A percentile compares a stretch with the other conserved stretches of the same genome.
phyloP scores from a whole-genome alignment of 2,113 vertebrate genomes.

The Siniperca chuatsi region DNA sequence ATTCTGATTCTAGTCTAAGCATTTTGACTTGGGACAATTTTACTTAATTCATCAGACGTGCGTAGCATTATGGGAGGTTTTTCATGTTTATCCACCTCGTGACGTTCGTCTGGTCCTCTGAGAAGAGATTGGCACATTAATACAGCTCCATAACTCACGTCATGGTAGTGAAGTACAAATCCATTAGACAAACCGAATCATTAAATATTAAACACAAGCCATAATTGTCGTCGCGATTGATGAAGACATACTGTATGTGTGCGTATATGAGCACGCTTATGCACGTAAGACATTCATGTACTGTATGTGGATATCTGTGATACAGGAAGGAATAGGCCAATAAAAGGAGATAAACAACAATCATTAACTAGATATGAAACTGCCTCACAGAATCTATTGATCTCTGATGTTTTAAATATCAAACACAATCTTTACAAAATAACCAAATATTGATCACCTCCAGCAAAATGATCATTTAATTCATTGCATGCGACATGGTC shows the following conservation, averaged over 20 bases:
- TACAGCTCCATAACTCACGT: slow-evolving; percentile 25
- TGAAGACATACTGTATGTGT: slow-evolving; percentile 9
- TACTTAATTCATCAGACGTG: neutral
- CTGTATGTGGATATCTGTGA: slow-evolving; percentile 1
- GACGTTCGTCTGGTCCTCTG: neutral
- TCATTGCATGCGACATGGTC: neutral
- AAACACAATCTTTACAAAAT: slow-evolving; percentile 43
- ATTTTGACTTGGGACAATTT: neutral
- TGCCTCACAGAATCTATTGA: slow-evolving; percentile 40
- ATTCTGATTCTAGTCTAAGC: neutral
- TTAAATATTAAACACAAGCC: slow-evolving; percentile 61
- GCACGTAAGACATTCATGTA: neutral
- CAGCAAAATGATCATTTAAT: slow-evolving; percentile 11
- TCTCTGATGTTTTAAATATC: slow-evolving; percentile 38
- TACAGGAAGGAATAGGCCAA: slow-evolving; percentile 45
- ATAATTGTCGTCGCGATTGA: slow-evolving; percentile 22
- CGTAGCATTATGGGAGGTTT: neutral
- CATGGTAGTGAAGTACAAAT: slow-evolving; percentile 46
- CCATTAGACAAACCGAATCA: slow-evolving; percentile 48
- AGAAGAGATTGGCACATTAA: slow-evolving; percentile 13
- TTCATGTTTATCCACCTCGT: neutral
- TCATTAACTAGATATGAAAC: slow-evolving; percentile 50
- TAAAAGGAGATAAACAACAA: slow-evolving; percentile 57
- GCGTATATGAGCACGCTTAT: neutral
- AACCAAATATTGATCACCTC: slow-evolving; percentile 44